These are phyloP conservation scores for Phoronis australis DNA, from an alignment of 2,888 invertebrate species.

Conservation along the genomic window DNA sequence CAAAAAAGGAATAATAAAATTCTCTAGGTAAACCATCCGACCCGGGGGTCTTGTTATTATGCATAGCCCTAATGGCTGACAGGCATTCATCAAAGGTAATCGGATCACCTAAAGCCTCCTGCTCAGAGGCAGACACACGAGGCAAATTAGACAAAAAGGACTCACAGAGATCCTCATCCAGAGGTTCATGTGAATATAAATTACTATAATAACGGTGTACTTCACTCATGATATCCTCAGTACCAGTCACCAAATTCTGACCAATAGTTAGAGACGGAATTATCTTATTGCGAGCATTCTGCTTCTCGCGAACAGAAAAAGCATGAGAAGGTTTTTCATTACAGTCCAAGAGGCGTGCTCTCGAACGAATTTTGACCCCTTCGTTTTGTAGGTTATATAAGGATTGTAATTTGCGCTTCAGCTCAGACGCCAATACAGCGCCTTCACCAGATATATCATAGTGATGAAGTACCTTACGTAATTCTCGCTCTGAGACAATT, in stretches of 20 bases:
- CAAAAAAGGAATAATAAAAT: slow-evolving; percentile 3
- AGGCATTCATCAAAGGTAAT: slow-evolving; percentile 1
- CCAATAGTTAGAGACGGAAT: background rate
- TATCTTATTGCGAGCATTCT: background rate
- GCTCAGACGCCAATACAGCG: too few species aligned
- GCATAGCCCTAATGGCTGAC: slow-evolving; percentile 1
- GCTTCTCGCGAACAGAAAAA: slow-evolving; percentile 1
- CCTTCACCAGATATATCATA: too few species aligned
- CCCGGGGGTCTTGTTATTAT: slow-evolving; percentile 2
- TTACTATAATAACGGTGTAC: background rate
- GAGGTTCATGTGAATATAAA: slow-evolving; percentile 1
- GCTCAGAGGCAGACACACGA: background rate
- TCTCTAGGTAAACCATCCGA: slow-evolving; percentile 5
- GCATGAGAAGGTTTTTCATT: slow-evolving; percentile 3
- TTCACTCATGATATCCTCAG: background rate
- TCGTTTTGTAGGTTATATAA: too few species aligned
- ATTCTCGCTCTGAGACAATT: too few species aligned
- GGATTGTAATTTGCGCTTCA: too few species aligned
- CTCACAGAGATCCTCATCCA: background rate
- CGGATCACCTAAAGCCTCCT: background rate
- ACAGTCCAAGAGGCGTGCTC: background rate
- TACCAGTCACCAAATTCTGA: background rate
- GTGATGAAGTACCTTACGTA: too few species aligned
- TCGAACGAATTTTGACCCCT: slow-evolving; percentile 1
- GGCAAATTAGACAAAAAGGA: slow-evolving; percentile 4